phyloP scores from a whole-genome alignment of 2,888 invertebrate genomes.

The Chromoteleia sp. region DNA sequence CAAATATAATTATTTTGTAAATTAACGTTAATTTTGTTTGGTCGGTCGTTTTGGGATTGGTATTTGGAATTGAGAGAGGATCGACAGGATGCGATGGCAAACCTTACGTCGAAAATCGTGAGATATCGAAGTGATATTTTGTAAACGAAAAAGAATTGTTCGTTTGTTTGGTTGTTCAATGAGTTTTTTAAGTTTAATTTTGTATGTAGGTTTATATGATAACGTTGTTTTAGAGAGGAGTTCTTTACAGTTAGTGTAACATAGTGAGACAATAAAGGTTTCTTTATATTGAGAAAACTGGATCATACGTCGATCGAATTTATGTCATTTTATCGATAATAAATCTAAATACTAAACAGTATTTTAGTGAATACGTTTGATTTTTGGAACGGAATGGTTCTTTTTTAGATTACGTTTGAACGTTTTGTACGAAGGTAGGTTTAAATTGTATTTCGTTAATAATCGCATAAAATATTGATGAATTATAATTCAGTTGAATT shows the following conservation, averaged over 20 bases:
- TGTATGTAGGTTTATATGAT: slow-evolving; percentile 66
- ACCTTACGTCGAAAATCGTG: slow-evolving; percentile 18
- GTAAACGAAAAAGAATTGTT: slow-evolving; percentile 54
- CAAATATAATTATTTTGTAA: slow-evolving; percentile 43
- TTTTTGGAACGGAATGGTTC: not conserved
- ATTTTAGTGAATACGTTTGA: slow-evolving; percentile 17
- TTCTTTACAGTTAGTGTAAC: slow-evolving; percentile 66
- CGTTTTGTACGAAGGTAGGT: not conserved
- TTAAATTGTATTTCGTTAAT: not conserved
- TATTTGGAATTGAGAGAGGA: slow-evolving; percentile 39
- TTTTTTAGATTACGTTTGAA: not conserved
- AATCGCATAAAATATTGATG: too few relatives aligned
- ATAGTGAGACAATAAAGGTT: slow-evolving; percentile 68
- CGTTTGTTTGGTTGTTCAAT: slow-evolving; percentile 64
- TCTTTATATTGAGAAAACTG: slow-evolving; percentile 63
- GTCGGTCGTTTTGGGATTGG: slow-evolving; percentile 33
- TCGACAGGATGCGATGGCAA: not conserved
- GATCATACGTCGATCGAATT: slow-evolving; percentile 46
- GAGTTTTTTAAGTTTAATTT: slow-evolving; percentile 64
- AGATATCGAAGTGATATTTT: slow-evolving; percentile 59
- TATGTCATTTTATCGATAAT: slow-evolving; percentile 41
- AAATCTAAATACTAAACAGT: slow-evolving; percentile 30
- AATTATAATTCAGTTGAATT: too few relatives aligned
- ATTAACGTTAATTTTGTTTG: slow-evolving; percentile 40
- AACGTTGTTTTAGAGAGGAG: slow-evolving; percentile 63